phyloP scores from a whole-genome alignment of 2,888 invertebrate genomes.

The Brachypalpus laphriformis region DNA sequence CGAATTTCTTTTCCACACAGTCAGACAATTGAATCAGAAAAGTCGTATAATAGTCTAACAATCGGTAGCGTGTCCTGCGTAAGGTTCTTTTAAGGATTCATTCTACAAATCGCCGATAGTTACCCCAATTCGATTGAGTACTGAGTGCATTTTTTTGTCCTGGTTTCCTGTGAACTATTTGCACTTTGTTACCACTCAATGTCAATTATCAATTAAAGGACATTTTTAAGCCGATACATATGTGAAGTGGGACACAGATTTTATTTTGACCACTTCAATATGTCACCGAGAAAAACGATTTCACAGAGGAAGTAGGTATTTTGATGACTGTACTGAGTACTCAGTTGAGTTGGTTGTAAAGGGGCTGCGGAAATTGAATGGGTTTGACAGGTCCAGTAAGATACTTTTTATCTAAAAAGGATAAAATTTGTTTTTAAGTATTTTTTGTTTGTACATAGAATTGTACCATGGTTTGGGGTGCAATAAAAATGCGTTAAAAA shows the following conservation, averaged over 20 bases:
- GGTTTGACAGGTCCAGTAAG: slow-evolving; percentile 50
- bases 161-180: slow-evolving; percentile 13
- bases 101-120: slow-evolving; percentile 13
- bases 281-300: slow-evolving; percentile 37
- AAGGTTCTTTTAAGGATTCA: slow-evolving; percentile 50
- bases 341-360: slow-evolving; percentile 3
- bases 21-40: slow-evolving; percentile 46
- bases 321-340: neutral
- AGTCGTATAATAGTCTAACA: slow-evolving; percentile 22
- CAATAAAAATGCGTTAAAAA: too few species aligned
- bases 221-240: slow-evolving; percentile 57
- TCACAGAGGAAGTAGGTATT: slow-evolving; percentile 5
- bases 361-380: slow-evolving; percentile 37
- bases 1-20: slow-evolving; percentile 38
- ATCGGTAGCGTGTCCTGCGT: slow-evolving; percentile 11
- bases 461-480: neutral
- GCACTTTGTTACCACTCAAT: slow-evolving; percentile 54
- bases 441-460: neutral
- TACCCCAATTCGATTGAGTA: slow-evolving; percentile 12
- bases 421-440: neutral
- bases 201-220: slow-evolving; percentile 64
- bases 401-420: neutral
- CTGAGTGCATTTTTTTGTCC: slow-evolving; percentile 8
- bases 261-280: slow-evolving; percentile 56
- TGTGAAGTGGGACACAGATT: slow-evolving; percentile 23